Conservation (phyloP, 2,888 invertebrate genomes). For the Marasmarcha lunaedactyla region DNA sequence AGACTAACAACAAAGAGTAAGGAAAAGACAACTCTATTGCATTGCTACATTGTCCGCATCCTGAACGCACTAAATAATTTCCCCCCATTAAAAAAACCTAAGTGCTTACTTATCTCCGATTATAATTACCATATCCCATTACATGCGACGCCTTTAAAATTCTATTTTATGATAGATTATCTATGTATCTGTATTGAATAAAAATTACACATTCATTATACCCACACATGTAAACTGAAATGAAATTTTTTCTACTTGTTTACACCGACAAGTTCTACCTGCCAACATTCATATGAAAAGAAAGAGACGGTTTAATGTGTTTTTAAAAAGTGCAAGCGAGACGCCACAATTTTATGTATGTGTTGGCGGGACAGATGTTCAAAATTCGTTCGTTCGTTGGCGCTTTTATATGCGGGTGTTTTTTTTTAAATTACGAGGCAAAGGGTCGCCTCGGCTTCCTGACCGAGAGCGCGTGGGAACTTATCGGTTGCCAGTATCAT, state of each 20-base stretch:
- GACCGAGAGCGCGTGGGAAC: slow-evolving; percentile 1
- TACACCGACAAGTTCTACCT: not conserved
- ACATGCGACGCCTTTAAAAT: no score
- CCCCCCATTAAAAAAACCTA: no score
- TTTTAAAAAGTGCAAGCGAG: not conserved
- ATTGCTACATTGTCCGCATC: no score
- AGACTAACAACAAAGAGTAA: no score
- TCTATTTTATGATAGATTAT: no score
- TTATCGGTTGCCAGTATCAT: not conserved
- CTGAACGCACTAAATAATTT: no score
- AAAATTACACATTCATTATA: no score
- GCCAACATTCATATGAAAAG: not conserved
- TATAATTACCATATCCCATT: no score
- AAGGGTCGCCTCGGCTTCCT: slow-evolving; percentile 2
- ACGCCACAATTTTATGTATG: not conserved
- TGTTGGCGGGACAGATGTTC: slow-evolving; percentile 1
- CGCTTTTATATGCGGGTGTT: slow-evolving; percentile 1
- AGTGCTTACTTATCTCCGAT: no score
- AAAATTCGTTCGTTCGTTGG: slow-evolving; percentile 1
- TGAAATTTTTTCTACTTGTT: not conserved
- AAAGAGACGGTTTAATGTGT: not conserved
- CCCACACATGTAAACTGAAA: not conserved
- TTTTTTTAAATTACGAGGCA: slow-evolving; percentile 4
- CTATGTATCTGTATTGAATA: no score
- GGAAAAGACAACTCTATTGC: no score